Base-by-base conservation (phyloP, 2,888 invertebrate genomes). In the Aleiodes testaceus region DNA sequence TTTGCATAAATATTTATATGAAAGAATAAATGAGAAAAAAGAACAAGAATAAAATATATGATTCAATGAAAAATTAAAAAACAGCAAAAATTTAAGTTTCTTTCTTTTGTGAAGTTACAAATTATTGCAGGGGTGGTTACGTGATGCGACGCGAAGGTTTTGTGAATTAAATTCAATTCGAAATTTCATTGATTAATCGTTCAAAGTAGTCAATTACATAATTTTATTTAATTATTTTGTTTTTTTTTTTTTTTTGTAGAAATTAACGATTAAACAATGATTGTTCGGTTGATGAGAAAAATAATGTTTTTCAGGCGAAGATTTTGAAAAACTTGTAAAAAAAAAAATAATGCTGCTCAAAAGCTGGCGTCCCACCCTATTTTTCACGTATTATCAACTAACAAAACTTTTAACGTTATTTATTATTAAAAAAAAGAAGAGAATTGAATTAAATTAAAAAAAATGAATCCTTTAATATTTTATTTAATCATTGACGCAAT, bases 121-220 rank as follows among this genome's bases (percentile, higher is more conserved):
- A 71, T 70, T 72, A 75, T 74, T 75, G 75, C 79, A 81, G 84
- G 85, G 86, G 77, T 86, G 86, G 86, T 84, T 81, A 80, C 85
- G 85, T 82, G 82, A 77, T 79, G 77, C 75, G 82, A 79, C 82
- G 84, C 81, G 82, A 83, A 79, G 80, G 80, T 77, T 78, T 75
- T 72, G 22, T 26, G 30, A 53, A 36, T 70, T 69, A 49, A 36
- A 36, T 66, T 70, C 45, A 66, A 55, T 55, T 47, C 72, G 66
- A 72, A 30, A 14, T 7, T 47, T 68, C 11, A 47, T 50, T 63
- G 44, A 49, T 50, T 49, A 45, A 61, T 69, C 6, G 44, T 59
- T 30, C 53, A 47, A 26, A 30, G 30, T 14, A n/a, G 14, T 55
- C 14, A 11, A 11, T 14, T n/a, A 59, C 42, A 3, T 42, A 42